Evolutionary conservation across 2,888 invertebrate species (phyloP).

Genomic region (Aelia acuminata): DNA sequence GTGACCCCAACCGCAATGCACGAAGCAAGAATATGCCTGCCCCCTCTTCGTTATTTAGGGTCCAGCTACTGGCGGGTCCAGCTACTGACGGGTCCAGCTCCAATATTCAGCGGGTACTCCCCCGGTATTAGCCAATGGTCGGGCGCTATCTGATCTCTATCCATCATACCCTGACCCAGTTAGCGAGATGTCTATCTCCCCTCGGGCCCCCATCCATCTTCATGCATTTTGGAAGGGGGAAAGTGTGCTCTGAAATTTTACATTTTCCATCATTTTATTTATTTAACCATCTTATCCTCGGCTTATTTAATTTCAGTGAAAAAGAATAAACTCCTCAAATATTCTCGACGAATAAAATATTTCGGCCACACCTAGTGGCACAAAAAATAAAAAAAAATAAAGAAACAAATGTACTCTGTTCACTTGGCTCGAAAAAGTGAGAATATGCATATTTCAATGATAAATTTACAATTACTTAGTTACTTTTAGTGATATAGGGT

Average conservation of each 20-base stretch:
- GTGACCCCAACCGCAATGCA: neutral
- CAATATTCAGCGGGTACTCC: neutral
- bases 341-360: too few species aligned
- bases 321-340: neutral
- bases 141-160: neutral
- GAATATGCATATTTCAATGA: too few species aligned
- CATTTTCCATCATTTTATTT: neutral
- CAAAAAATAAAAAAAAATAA: too few species aligned
- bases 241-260: neutral
- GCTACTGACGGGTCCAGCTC: neutral
- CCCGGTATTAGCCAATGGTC: conserved; percentile 15
- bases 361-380: too few species aligned
- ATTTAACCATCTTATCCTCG: neutral
- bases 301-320: neutral
- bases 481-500: too few species aligned
- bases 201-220: neutral
- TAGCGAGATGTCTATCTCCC: conserved; percentile 35
- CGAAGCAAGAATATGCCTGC: neutral
- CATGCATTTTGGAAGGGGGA: neutral
- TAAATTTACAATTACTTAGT: too few species aligned
- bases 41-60: neutral
- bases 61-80: too few species aligned
- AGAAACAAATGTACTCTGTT: too few species aligned
- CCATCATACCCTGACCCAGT: conserved; percentile 47
- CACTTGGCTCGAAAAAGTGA: too few species aligned